Percentiles rank a stretch among this genome's conserved stretches.
These are phyloP conservation scores for Pseudorasbora parva DNA, from an alignment of 2,113 vertebrate genomes.

Conservation along the genomic window DNA sequence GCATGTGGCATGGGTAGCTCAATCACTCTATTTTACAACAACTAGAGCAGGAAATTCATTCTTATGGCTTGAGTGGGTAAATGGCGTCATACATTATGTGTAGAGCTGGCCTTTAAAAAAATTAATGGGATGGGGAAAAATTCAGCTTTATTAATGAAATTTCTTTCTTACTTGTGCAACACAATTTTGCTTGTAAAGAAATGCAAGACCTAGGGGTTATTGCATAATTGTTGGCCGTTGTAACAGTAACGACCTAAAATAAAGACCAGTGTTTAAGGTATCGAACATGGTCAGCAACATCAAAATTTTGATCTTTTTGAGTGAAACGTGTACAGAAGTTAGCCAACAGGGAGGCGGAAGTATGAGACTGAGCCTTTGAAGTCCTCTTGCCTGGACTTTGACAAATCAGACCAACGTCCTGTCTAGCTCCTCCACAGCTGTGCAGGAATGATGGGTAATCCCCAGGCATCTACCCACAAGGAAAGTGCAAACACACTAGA, in stretches of 20 bases:
- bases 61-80: background rate
- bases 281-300: conserved; percentile 36
- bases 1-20: conserved; percentile 13
- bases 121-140: background rate
- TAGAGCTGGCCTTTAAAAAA: background rate
- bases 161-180: background rate
- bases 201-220: background rate
- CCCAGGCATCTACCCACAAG: conserved; percentile 21
- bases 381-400: conserved; percentile 39
- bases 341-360: conserved; percentile 13
- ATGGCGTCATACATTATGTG: background rate
- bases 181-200: conserved; percentile 10
- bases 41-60: conserved; percentile 22
- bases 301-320: conserved; percentile 38
- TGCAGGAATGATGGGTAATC: conserved; percentile 31
- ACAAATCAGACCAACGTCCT: conserved; percentile 46
- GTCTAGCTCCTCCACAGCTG: conserved; percentile 2
- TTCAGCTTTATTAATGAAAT: background rate
- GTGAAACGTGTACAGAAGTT: conserved; percentile 22
- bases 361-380: conserved; percentile 47
- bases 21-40: conserved; percentile 17
- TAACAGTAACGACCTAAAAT: conserved; percentile 31
- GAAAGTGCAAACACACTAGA: conserved; percentile 7
- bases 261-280: conserved; percentile 12
- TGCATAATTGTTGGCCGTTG: conserved; percentile 9